Conservation (phyloP, 2,888 invertebrate species). For the Caenorhabditis afra region DNA sequence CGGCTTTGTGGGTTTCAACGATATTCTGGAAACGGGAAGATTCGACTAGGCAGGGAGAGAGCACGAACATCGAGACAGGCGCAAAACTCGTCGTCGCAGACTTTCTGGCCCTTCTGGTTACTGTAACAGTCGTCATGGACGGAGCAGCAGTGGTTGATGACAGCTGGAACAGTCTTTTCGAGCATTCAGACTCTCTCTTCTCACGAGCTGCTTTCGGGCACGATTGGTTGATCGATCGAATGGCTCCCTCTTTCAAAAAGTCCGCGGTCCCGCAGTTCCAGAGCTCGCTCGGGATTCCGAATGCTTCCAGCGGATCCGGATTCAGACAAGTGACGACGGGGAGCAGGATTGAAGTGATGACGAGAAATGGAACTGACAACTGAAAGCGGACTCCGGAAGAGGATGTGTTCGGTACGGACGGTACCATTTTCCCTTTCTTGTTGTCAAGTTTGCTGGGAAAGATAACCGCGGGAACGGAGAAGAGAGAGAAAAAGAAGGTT, state of each 20-base stretch:
- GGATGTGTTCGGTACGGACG: too few relatives aligned
- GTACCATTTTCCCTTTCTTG: neutral
- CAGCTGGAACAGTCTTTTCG: slow-evolving; percentile 10
- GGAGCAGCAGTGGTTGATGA: slow-evolving; percentile 27
- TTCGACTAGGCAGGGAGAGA: neutral
- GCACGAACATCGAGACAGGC: neutral
- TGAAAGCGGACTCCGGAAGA: neutral
- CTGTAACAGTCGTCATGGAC: slow-evolving; percentile 27
- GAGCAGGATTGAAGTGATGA: neutral
- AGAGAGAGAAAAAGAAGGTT: too few relatives aligned
- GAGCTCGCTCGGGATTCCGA: slow-evolving; percentile 3
- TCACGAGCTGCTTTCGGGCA: slow-evolving; percentile 8
- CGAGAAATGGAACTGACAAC: slow-evolving; percentile 19
- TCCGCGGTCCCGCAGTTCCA: slow-evolving; percentile 5
- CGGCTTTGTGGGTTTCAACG: neutral
- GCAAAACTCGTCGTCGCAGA: slow-evolving; percentile 7
- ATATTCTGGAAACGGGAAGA: neutral
- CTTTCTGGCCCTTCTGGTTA: slow-evolving; percentile 1
- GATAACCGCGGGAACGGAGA: too few relatives aligned
- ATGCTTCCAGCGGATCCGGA: neutral
- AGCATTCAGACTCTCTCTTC: neutral
- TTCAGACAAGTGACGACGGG: neutral
- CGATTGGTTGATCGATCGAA: neutral
- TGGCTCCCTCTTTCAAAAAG: neutral
- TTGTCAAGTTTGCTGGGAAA: too few relatives aligned